A percentile compares a stretch with the other conserved stretches of the same genome.
Conservation (phyloP, 2,888 invertebrate species). For the Ophraella communa region DNA sequence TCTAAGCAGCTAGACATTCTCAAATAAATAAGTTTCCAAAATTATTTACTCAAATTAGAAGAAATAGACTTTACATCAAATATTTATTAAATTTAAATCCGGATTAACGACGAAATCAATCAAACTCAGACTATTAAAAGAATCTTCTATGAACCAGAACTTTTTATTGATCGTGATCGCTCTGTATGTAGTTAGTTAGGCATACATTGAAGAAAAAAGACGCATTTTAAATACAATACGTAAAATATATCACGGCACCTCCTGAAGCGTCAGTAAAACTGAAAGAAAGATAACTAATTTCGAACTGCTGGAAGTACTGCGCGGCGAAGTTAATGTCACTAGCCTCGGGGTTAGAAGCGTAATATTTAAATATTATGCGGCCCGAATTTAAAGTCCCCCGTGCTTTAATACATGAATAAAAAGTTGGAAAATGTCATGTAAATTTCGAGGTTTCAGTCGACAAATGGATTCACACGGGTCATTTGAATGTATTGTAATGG, state of each 20-base stretch:
- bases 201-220: too few species aligned
- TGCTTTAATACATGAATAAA: conserved; percentile 35
- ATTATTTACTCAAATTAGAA: too few species aligned
- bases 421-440: conserved; percentile 36
- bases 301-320: not conserved
- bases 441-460: conserved; percentile 29
- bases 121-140: too few species aligned
- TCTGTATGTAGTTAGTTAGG: too few species aligned
- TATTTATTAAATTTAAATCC: too few species aligned
- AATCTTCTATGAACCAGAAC: too few species aligned
- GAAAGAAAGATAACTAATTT: conserved; percentile 11
- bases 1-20: too few species aligned
- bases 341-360: conserved; percentile 23
- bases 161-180: too few species aligned
- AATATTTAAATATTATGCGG: conserved; percentile 31
- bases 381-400: conserved; percentile 29
- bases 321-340: conserved; percentile 5
- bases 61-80: too few species aligned
- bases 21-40: too few species aligned
- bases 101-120: too few species aligned
- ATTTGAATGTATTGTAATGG: conserved; percentile 31
- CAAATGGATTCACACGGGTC: conserved; percentile 34
- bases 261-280: not conserved
- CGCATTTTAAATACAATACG: too few species aligned
- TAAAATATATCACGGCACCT: not conserved